Conservation (phyloP, 2,888 invertebrate genomes). For the Xestia sexstrigata region DNA sequence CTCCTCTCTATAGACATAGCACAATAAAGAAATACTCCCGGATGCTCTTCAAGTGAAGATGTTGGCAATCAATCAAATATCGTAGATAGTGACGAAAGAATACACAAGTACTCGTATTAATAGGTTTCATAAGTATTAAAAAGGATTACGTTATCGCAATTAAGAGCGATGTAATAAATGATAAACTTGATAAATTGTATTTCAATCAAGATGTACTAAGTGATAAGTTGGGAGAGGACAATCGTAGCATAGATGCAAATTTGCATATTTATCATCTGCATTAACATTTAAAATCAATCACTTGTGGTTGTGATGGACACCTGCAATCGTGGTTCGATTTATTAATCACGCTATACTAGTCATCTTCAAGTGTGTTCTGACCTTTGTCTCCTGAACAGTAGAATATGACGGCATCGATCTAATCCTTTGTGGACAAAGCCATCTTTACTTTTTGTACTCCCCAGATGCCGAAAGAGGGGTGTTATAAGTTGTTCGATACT, state of each 20-base stretch:
- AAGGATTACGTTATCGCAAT: conserved; percentile 47
- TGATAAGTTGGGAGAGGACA: conserved; percentile 14
- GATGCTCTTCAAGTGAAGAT: conserved; percentile 32
- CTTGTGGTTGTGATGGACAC: conserved; percentile 9
- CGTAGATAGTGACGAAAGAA: conserved; percentile 34
- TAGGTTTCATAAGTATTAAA: conserved; percentile 24
- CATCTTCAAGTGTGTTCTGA: conserved; percentile 20
- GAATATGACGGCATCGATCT: conserved; percentile 38
- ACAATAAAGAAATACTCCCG: conserved; percentile 20
- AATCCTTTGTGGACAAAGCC: conserved; percentile 28
- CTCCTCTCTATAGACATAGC: conserved; percentile 1
- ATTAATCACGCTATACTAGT: conserved; percentile 35
- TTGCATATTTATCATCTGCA: conserved; percentile 23
- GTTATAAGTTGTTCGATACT: not conserved
- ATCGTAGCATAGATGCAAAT: conserved; percentile 17
- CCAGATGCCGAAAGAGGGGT: not conserved
- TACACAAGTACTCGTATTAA: conserved; percentile 37
- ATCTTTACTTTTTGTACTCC: not conserved
- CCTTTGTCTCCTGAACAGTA: conserved; percentile 36
- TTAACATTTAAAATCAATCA: conserved; percentile 37
- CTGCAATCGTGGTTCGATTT: conserved; percentile 39
- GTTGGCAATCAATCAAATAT: conserved; percentile 52
- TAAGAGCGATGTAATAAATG: conserved; percentile 27
- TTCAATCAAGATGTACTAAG: conserved; percentile 25
- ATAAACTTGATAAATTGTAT: conserved; percentile 13